Evolutionary conservation across 2,888 invertebrate genomes (phyloP), one percentile per base, ranked within the genome.

Genomic region (Geophilus truncorum): DNA sequence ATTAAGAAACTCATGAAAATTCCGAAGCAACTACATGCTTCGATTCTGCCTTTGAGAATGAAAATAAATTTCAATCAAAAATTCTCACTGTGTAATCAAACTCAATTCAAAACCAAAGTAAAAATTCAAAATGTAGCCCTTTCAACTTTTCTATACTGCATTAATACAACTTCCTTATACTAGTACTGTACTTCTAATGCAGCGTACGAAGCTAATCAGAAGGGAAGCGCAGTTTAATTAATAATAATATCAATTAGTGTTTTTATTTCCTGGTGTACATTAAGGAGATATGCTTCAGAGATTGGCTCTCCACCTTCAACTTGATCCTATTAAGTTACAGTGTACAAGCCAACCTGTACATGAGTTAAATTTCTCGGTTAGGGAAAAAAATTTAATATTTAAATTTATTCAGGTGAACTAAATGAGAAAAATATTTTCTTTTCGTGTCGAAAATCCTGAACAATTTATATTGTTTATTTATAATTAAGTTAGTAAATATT

Each of bases 211-310:
- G 25, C 25, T 70, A 25, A 28, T 15, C 1, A 28, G 9, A 70
- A 25, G n/a, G 2, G 70, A 25, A 28, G 70, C 10, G 28, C n/a
- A 70, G 70, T 70, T 45, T 70, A 70, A 70, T 70, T 70, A 12
- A 23, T 70, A 70, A n/a, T 5, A 70, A 28, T 70, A 12, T 70
- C 70, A 70, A 70, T 70, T 28, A 70, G 25, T 23, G n/a, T 10
- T 25, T 10, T 70, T 70, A 70, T 70, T 70, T 70, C 70, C 70
- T 70, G 70, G 70, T 70, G n/a, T n/a, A n/a, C n/a, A n/a, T n/a
- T n/a, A 70, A 70, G 70, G 70, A 70, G 70, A 70, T 10, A 70
- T 70, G 70, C 70, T 70, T 70, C 28, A 70, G 70, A 25, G 70
- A 70, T 70, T 5, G 51, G 28, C 70, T 28, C 70, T 70, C 70